Evolutionary conservation across 2,113 vertebrate genomes (phyloP).

Genomic region (Lepisosteus osseus): DNA sequence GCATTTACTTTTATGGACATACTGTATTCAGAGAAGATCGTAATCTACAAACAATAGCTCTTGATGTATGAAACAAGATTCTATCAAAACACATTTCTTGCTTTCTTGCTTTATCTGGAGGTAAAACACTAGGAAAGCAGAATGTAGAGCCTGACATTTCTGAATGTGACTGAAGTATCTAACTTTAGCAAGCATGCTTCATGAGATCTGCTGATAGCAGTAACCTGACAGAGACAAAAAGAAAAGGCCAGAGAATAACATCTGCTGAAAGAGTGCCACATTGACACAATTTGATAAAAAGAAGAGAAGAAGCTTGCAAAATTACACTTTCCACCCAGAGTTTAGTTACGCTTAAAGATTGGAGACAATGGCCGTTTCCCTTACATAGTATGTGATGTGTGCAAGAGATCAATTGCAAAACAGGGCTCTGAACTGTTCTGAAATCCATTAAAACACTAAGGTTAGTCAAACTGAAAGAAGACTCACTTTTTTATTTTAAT

Average conservation of each 20-base stretch:
- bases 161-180: constrained; percentile 3
- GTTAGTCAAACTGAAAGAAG: too few species aligned
- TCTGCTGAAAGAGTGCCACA: not conserved
- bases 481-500: too few species aligned
- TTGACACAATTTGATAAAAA: not conserved
- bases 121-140: constrained; percentile 20
- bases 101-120: constrained; percentile 1
- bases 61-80: constrained; percentile 17
- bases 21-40: not conserved
- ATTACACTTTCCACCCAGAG: not conserved
- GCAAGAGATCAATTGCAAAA: too few species aligned
- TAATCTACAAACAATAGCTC: not conserved
- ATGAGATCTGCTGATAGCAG: constrained; percentile 2
- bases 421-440: too few species aligned
- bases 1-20: constrained; percentile 15
- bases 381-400: too few species aligned
- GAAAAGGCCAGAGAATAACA: not conserved
- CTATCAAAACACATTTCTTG: constrained; percentile 6
- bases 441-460: too few species aligned
- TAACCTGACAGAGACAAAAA: not conserved
- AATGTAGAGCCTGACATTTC: constrained; percentile 17
- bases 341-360: too few species aligned
- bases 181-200: not conserved
- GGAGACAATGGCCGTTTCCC: too few species aligned
- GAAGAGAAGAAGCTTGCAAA: not conserved